Conservation (phyloP, 64 coral and sea anemone species). For the Catalaphyllia jardinei region DNA sequence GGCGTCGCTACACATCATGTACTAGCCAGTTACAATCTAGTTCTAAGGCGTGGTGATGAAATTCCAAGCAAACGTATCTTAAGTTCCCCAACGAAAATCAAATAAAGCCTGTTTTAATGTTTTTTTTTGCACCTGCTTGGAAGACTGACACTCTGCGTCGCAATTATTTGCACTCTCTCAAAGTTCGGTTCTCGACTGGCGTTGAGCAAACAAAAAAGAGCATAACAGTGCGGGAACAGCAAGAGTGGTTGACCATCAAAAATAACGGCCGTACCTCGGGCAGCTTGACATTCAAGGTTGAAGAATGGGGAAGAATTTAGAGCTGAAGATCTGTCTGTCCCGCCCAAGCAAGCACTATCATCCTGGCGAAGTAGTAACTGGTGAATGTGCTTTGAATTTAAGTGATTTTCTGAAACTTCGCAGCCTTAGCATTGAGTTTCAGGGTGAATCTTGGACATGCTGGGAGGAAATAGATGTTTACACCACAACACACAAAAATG, state of each 20-base stretch:
- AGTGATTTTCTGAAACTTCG: slow-evolving; percentile 83
- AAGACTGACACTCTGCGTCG: too few relatives aligned
- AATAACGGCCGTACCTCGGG: too few relatives aligned
- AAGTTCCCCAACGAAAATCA: not conserved
- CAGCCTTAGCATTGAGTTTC: slow-evolving; percentile 75
- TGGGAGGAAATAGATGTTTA: slow-evolving; percentile 86
- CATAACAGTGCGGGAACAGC: not conserved
- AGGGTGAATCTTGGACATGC: slow-evolving; percentile 77
- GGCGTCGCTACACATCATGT: not conserved
- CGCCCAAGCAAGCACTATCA: slow-evolving; percentile 75
- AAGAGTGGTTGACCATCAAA: too few relatives aligned
- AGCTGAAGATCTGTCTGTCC: slow-evolving; percentile 56
- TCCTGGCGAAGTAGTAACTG: slow-evolving; percentile 77
- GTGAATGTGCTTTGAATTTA: slow-evolving; percentile 66
- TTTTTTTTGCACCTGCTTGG: not conserved
- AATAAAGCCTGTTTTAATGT: not conserved
- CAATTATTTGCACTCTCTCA: not conserved
- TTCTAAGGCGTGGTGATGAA: not conserved
- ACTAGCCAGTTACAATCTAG: not conserved
- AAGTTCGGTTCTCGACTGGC: not conserved
- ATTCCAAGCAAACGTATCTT: not conserved
- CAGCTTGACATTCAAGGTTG: not conserved
- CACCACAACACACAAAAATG: slow-evolving; percentile 80
- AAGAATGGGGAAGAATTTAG: slow-evolving; percentile 67
- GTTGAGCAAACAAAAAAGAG: not conserved